phyloP scores from a whole-genome alignment of 2,888 invertebrate species.

The Melinopterus prodromus region DNA sequence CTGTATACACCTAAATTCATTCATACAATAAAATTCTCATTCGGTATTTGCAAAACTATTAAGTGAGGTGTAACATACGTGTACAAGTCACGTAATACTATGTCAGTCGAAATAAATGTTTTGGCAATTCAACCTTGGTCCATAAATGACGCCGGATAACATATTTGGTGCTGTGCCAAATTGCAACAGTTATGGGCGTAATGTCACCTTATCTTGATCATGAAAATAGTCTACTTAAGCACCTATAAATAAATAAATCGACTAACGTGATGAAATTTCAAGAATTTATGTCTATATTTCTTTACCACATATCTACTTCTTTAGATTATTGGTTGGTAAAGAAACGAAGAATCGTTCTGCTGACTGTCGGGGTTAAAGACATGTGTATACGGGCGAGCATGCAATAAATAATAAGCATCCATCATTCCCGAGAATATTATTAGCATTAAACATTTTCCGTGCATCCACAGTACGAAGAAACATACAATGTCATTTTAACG shows the following conservation, averaged over 20 bases:
- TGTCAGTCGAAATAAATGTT: neutral
- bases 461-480: neutral
- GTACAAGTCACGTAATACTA: neutral
- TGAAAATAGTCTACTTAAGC: neutral
- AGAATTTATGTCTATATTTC: too few species aligned
- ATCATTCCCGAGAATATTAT: constrained; percentile 49
- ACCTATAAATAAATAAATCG: neutral
- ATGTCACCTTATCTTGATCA: neutral
- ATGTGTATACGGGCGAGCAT: constrained; percentile 50
- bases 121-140: neutral
- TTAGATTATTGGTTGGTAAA: neutral
- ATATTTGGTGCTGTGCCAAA: neutral
- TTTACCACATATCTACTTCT: neutral
- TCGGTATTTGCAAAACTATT: too few species aligned
- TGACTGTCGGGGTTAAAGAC: constrained; percentile 49
- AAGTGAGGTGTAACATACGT: neutral
- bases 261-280: neutral
- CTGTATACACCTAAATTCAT: too few species aligned
- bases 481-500: constrained; percentile 27
- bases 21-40: too few species aligned
- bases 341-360: constrained; percentile 8
- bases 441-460: constrained; percentile 43
- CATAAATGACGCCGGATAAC: neutral
- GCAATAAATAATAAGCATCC: constrained; percentile 51
- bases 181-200: neutral